Evolutionary conservation across 2,888 invertebrate species (phyloP), one percentile per base, ranked within the genome.

Genomic region (Theretra japonica): DNA sequence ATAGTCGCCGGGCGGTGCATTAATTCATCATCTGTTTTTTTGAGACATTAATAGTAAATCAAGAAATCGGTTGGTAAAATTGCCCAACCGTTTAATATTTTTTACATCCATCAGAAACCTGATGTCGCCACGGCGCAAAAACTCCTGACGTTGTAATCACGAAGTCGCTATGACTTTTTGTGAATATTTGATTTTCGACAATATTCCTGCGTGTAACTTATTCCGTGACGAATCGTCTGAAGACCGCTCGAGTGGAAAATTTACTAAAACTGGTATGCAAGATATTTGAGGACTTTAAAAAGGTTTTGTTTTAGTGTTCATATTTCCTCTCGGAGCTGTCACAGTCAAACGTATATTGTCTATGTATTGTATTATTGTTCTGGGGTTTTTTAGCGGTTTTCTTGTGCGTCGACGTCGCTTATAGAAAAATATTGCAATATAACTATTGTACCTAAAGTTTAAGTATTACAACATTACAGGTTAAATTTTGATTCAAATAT

Each of bases 121-220:
- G 11, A 41, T 62, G 62, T 62, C 62, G 41, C 62, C 41, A 62
- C 21, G 11, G 28, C 25, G 62, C 62, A 62, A 62, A 62, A 62
- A 62, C 41, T 21, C 17, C 62, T 62, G 62, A 62, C 62, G 33
- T 62, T 33, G 62, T 62, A 62, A 62, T 65, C 65, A 53, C 53
- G 53, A 53, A 17, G 65, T 41, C 15, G 65, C 62, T 41, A 48
- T 41, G 11, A 21, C 23, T 65, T 65, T 65, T 65, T 65, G 48
- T 65, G 41, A 65, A 65, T 65, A 65, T 65, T 58, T 65, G 48
- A 41, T 65, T 65, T 65, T 53, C 53, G n/a, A 62, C 33, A 41
- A 62, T 41, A 65, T 65, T 65, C 41, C 60, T 65, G 23, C 65
- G 65, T 65, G 48, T 41, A 48, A 19, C 23, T 41, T 65, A 48